These are phyloP conservation scores for Argyra leucocephala DNA, from an alignment of 2,888 invertebrate species.

Conservation along the genomic window DNA sequence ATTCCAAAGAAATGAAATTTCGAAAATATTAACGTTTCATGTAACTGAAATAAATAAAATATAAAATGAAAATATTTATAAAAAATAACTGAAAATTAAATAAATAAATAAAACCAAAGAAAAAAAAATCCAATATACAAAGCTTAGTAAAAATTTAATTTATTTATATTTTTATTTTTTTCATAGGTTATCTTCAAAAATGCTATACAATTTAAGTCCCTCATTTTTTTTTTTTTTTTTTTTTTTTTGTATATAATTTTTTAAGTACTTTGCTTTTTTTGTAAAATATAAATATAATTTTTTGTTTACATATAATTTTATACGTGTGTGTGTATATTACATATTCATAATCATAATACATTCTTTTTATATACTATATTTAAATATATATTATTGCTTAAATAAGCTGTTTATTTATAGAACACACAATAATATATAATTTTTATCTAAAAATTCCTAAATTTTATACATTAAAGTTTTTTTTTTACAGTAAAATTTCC, in stretches of 20 bases:
- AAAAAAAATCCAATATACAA: not conserved
- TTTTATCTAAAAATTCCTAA: too few relatives aligned
- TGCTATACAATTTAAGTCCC: slow-evolving; percentile 6
- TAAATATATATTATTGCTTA: too few relatives aligned
- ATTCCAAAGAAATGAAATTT: too few relatives aligned
- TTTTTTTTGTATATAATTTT: not conserved
- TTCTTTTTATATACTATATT: not conserved
- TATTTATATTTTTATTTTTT: not conserved
- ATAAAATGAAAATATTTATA: not conserved
- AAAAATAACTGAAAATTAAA: not conserved
- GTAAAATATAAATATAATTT: not conserved
- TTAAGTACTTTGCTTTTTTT: not conserved
- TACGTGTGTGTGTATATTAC: not conserved
- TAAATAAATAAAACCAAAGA: not conserved
- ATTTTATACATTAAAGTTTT: too few relatives aligned
- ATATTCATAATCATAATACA: not conserved
- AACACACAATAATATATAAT: too few relatives aligned
- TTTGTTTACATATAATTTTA: not conserved
- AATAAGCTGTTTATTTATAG: too few relatives aligned
- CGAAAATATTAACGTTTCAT: too few relatives aligned
- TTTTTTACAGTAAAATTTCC: too few relatives aligned
- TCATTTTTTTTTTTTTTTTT: slow-evolving; percentile 3
- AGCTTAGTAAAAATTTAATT: not conserved
- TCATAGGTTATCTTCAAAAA: not conserved
- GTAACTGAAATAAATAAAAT: not conserved